Base-by-base conservation (phyloP, 1,140 invertebrate genomes). In the Lethrus apterus region DNA sequence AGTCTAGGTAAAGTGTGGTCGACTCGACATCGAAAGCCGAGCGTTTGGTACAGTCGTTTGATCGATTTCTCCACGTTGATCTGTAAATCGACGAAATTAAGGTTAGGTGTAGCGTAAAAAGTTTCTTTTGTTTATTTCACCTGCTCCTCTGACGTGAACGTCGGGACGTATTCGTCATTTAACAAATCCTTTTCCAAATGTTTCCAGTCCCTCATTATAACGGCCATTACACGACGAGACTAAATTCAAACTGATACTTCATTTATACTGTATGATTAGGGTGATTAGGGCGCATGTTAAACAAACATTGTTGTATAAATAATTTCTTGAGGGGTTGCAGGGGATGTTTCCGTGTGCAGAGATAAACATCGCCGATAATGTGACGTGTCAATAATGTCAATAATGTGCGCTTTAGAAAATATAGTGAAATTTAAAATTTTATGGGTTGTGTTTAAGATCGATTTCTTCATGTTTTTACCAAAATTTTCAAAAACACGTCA, bases 21-120 rank as follows among this genome's bases (percentile, higher is more conserved):
- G 15, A 76, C 59, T 11, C 74, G 64, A 26, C 70, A 61, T 44
- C 65, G 63, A 44, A 71, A 72, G 50, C 76, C 70, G 62, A 79
- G 80, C 15, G 73, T 60, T 60, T 76, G 74, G 54, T 75, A 87
- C 32, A 79, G 70, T 57, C 78, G 74, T 41, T 81, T 67, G 30
- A 88, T 72, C 14, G 69, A 64, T 31, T 62, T 60, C 69, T 88
- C 85, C 4, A 86, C 79, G 57, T 78, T 72, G 52, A 74, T 57
- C 84, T 87, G 58, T 42, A 75, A 74, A 46, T 8, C 20, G 14
- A n/a, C 3, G 19, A 20, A 1, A n/a, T 23, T 38, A 11, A 38
- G 35, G 35, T 38, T 38, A 38, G 19, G 24, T 26, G 5, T 26
- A 26, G n/a, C 5, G 23, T 26, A 26, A 26, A 26, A 26, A 26